Percentiles rank a stretch among this genome's conserved stretches.
These are phyloP conservation scores for Protosalanx chinensis DNA, from an alignment of 2,797 vertebrate genomes.

Conservation along the genomic window DNA sequence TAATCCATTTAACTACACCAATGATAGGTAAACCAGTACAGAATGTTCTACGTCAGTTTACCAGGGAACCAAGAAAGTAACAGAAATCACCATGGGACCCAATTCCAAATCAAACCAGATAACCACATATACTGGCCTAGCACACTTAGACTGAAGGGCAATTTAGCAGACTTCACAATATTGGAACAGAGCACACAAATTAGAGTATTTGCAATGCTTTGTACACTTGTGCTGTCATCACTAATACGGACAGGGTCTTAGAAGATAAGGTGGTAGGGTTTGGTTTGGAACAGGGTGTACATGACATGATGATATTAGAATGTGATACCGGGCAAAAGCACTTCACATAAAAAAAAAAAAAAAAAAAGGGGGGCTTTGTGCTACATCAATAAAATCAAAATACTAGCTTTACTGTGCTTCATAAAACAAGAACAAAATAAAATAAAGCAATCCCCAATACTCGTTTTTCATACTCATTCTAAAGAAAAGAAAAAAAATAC, in stretches of 20 bases:
- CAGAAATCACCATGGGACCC: slow-evolving; percentile 18
- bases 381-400: slow-evolving; percentile 67
- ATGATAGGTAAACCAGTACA: slow-evolving; percentile 18
- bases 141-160: slow-evolving; percentile 21
- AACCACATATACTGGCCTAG: slow-evolving; percentile 6
- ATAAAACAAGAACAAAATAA: slow-evolving; percentile 19
- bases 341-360: slow-evolving; percentile 47
- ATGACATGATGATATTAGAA: slow-evolving; percentile 42
- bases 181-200: slow-evolving; percentile 20
- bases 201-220: background rate
- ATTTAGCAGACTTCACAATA: slow-evolving; percentile 33
- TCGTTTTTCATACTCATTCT: slow-evolving; percentile 73
- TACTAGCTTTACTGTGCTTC: slow-evolving; percentile 76
- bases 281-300: slow-evolving; percentile 37
- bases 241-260: slow-evolving; percentile 39
- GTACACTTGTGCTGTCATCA: slow-evolving; percentile 33
- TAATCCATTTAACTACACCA: slow-evolving; percentile 4
- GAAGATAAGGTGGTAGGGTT: slow-evolving; percentile 32
- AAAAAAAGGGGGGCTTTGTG: slow-evolving; percentile 64
- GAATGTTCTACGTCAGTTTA: slow-evolving; percentile 13
- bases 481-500: slow-evolving; percentile 63
- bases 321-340: slow-evolving; percentile 7
- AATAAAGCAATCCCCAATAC: slow-evolving; percentile 61
- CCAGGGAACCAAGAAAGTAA: slow-evolving; percentile 23
- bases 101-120: slow-evolving; percentile 6